Evolutionary conservation across 1,140 invertebrate genomes (phyloP).

Genomic region (Drosophila ercepeae): DNA sequence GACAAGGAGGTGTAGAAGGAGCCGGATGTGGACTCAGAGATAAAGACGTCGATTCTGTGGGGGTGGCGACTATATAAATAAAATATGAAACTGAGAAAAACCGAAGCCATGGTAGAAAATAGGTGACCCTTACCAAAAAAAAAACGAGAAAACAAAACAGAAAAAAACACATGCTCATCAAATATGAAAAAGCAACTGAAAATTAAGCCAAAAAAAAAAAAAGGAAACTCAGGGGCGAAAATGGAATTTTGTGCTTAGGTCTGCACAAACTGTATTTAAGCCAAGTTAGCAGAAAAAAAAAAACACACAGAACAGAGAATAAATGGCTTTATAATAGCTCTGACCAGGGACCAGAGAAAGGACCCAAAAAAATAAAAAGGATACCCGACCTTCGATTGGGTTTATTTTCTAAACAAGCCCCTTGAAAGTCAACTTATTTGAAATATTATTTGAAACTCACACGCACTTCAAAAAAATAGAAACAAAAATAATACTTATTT

Average conservation of each 20-base stretch:
- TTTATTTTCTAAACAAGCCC: background rate
- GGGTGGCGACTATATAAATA: slow-evolving; percentile 36
- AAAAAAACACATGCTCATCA: slow-evolving; percentile 48
- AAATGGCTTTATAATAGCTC: slow-evolving; percentile 52
- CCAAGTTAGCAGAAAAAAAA: slow-evolving; percentile 48
- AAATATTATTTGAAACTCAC: slow-evolving; percentile 9
- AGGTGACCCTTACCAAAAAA: background rate
- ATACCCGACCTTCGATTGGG: slow-evolving; percentile 5
- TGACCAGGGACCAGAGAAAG: background rate
- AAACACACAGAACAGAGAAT: too few species aligned
- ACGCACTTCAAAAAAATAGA: slow-evolving; percentile 39
- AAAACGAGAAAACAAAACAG: background rate
- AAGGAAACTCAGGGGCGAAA: slow-evolving; percentile 6
- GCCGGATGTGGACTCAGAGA: background rate
- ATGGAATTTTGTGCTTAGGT: slow-evolving; percentile 50
- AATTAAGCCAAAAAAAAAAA: slow-evolving; percentile 43
- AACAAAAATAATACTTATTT: slow-evolving; percentile 15
- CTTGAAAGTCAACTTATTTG: slow-evolving; percentile 12
- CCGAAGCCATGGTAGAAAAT: background rate
- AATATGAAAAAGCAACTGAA: slow-evolving; percentile 59
- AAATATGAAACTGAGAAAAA: slow-evolving; percentile 24
- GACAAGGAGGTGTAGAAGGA: background rate
- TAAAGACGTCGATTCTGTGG: background rate
- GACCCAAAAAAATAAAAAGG: background rate
- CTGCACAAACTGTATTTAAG: slow-evolving; percentile 45